phyloP scores from a whole-genome alignment of 2,888 invertebrate genomes.

The Malthinus seriepunctatus region DNA sequence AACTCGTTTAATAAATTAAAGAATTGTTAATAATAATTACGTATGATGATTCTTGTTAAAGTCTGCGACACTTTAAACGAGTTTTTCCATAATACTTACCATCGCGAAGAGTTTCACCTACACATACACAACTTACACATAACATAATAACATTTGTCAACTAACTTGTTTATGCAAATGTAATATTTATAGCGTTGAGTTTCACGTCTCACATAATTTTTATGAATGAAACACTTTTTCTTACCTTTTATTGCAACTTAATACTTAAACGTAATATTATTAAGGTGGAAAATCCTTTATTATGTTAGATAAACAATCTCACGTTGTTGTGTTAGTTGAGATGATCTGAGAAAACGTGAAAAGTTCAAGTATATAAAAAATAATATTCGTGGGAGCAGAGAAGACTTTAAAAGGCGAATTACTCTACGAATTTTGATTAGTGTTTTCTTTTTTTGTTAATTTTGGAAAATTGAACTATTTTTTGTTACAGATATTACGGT shows the following conservation, averaged over 20 bases:
- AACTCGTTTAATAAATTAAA: constrained; percentile 1
- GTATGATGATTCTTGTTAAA: constrained; percentile 15
- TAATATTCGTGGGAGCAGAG: constrained; percentile 37
- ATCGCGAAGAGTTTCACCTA: constrained; percentile 19
- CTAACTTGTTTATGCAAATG: constrained; percentile 39
- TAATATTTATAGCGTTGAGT: constrained; percentile 31
- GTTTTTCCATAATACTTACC: neutral
- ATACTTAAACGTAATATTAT: neutral
- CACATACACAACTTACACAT: constrained; percentile 24
- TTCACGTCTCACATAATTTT: constrained; percentile 31
- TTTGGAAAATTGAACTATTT: no score
- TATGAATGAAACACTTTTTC: constrained; percentile 31
- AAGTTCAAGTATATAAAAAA: constrained; percentile 36
- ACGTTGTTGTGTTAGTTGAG: constrained; percentile 28
- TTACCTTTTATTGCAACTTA: constrained; percentile 10
- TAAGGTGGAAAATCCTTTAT: constrained; percentile 20
- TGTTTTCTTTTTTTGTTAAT: neutral
- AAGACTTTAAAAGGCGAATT: constrained; percentile 18
- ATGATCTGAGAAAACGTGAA: constrained; percentile 31
- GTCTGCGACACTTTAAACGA: constrained; percentile 23
- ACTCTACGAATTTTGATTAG: constrained; percentile 30
- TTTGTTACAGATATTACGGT: no score
- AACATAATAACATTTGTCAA: constrained; percentile 36
- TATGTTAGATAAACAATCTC: constrained; percentile 27
- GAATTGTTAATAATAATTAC: constrained; percentile 20